These are phyloP conservation scores for Heliconius nattereri DNA, from an alignment of 1,140 invertebrate genomes.

Conservation along the genomic window DNA sequence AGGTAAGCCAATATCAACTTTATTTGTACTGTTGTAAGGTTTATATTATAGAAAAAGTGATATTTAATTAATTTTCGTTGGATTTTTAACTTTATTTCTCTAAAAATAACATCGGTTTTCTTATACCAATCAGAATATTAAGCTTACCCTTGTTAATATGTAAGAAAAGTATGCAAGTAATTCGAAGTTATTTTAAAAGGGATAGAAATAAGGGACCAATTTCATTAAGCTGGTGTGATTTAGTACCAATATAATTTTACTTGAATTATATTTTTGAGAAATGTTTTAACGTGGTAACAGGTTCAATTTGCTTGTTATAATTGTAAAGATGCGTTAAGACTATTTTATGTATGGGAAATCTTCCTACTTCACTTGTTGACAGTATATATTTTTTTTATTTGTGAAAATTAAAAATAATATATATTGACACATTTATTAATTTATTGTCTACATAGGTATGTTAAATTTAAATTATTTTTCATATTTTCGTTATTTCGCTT, in stretches of 20 bases:
- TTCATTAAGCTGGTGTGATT: constrained; percentile 9
- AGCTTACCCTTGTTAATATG: constrained; percentile 29
- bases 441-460: too few relatives aligned
- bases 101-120: neutral
- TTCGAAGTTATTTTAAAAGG: constrained; percentile 4
- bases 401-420: too few relatives aligned
- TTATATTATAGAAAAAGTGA: neutral
- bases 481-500: too few relatives aligned
- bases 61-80: neutral
- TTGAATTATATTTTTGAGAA: neutral
- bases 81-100: constrained; percentile 27
- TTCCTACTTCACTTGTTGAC: too few relatives aligned
- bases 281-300: neutral
- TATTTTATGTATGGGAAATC: too few relatives aligned
- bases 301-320: neutral
- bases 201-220: neutral
- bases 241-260: neutral
- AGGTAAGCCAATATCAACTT: constrained; percentile 46
- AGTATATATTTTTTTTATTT: too few relatives aligned
- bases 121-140: neutral
- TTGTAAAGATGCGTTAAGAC: neutral
- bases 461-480: too few relatives aligned
- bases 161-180: constrained; percentile 18
- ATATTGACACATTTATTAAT: too few relatives aligned
- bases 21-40: neutral